Evolutionary conservation across 2,888 invertebrate genomes (phyloP).

Genomic region (Drosophila anomelani): DNA sequence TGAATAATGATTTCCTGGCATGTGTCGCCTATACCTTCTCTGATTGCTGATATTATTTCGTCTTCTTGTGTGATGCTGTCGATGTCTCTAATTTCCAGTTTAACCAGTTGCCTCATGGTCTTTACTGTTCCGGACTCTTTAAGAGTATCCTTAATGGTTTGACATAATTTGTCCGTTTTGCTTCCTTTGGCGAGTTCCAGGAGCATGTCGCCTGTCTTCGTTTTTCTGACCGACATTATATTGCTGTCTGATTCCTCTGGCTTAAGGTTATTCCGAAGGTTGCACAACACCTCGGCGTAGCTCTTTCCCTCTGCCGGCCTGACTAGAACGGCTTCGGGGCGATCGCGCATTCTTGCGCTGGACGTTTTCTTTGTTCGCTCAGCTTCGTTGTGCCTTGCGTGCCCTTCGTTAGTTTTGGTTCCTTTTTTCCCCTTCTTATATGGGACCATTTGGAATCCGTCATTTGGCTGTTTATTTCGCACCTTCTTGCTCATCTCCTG

Average conservation of each 20-base stretch:
- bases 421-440: too few relatives aligned
- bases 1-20: too few relatives aligned
- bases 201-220: background rate
- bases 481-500: background rate
- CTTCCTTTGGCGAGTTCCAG: background rate
- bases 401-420: too few relatives aligned
- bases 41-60: too few relatives aligned
- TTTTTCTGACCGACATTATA: too few relatives aligned
- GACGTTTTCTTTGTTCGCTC: too few relatives aligned
- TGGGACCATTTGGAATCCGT: background rate
- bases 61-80: too few relatives aligned
- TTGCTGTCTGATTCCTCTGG: too few relatives aligned
- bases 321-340: background rate
- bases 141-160: background rate
- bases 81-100: too few relatives aligned
- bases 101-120: background rate
- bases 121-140: background rate
- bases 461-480: background rate
- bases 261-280: background rate
- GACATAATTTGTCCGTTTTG: background rate
- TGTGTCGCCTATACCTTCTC: too few relatives aligned
- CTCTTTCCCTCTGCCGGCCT: background rate
- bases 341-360: too few relatives aligned
- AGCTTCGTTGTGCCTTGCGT: too few relatives aligned
- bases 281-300: background rate